Evolutionary conservation across 2,113 vertebrate genomes (phyloP), one percentile per base, ranked within the genome.

Genomic region (Gasterosteus aculeatus): DNA sequence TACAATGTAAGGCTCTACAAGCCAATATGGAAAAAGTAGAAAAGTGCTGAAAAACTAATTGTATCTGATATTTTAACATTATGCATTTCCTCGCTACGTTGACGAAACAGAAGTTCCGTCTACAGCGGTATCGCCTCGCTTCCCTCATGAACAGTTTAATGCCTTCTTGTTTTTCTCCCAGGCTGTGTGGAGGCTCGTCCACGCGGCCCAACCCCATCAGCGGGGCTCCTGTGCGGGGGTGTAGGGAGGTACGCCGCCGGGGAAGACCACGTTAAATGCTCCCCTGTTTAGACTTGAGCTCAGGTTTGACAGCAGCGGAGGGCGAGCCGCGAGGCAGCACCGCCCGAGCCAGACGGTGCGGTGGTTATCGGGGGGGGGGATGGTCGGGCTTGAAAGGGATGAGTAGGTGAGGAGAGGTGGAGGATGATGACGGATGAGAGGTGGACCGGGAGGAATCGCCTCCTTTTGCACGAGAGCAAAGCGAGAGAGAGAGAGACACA

Each of bases 251-350:
- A 61, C 75, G 69, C 59, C 5, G 39, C 26, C 66, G 46, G 72
- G 26, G 31, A 58, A 63, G 38, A 39, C 63, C 47, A 61, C 72
- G 81, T 76, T 71, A 72, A 84, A 81, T 54, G 56, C 0, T 38
- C 70, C 68, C 69, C 65, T 68, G 74, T 87, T 78, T 58, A 77
- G 78, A 82, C 78, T 74, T 69, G 63, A 62, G 58, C 62, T 75
- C 49, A 44, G 73, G 66, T 75, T 69, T 78, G 83, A 80, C 79
- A 85, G 62, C 64, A 31, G 73, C 39, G 60, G 87, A 77, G 83
- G 80, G 58, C 51, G 44, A 80, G 54, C 78, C 79, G 66, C 14
- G 15, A 85, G 83, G 84, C 74, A 73, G 70, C 87, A 75, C 74
- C 81, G 85, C 84, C 85, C 82, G 77, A 72, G 70, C 77, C 47